phyloP scores from a whole-genome alignment of 2,888 invertebrate species.

The Stegana nigrithorax region DNA sequence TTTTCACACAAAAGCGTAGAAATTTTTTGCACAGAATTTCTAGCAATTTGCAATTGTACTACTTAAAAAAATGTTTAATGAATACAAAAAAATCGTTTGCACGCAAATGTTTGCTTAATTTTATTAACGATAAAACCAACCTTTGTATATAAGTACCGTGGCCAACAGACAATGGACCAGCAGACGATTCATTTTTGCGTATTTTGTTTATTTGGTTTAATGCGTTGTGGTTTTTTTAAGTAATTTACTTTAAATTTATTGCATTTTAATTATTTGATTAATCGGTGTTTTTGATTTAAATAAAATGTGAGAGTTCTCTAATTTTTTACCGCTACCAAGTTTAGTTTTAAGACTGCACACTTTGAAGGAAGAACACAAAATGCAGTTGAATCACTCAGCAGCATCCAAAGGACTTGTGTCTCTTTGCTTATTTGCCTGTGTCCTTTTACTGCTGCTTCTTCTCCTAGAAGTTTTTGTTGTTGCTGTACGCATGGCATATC shows the following conservation, averaged over 20 bases:
- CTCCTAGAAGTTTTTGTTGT: background rate
- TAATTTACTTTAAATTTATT: conserved; percentile 16
- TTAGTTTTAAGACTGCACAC: conserved; percentile 43
- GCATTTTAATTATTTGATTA: conserved; percentile 35
- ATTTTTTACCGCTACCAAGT: background rate
- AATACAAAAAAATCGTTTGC: too few species aligned
- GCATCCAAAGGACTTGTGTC: conserved; percentile 9
- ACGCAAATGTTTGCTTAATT: background rate
- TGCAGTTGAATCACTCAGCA: conserved; percentile 42
- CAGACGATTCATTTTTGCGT: conserved; percentile 55
- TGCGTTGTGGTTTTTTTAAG: conserved; percentile 7
- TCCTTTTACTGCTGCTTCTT: too few species aligned
- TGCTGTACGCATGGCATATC: too few species aligned
- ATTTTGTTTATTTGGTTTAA: conserved; percentile 16
- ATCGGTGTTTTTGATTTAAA: conserved; percentile 3
- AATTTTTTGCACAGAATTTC: conserved; percentile 7
- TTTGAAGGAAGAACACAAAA: conserved; percentile 54
- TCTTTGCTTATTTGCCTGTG: background rate
- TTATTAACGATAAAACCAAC: conserved; percentile 42
- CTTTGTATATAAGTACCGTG: conserved; percentile 64
- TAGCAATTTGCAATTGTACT: background rate
- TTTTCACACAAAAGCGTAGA: conserved; percentile 40
- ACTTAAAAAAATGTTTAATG: background rate
- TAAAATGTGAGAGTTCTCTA: conserved; percentile 3
- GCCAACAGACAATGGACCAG: conserved; percentile 61